Conservation (phyloP, 2,888 invertebrate genomes). For the Nasonovia ribisnigri region DNA sequence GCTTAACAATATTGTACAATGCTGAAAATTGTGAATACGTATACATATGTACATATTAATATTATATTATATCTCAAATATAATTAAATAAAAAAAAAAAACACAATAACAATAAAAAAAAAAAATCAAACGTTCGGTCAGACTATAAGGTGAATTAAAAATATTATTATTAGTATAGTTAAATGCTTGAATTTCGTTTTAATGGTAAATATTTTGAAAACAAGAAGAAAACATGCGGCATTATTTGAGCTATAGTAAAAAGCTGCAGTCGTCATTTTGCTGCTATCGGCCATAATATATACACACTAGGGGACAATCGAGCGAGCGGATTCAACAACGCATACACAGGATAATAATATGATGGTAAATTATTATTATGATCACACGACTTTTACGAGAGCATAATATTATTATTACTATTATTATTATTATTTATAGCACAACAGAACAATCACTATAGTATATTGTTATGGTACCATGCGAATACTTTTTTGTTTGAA, state of each 20-base stretch:
- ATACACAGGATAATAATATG: not conserved
- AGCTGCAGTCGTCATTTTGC: not conserved
- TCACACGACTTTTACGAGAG: not conserved
- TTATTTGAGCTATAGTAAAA: not conserved
- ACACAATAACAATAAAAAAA: not conserved
- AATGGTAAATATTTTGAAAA: not conserved
- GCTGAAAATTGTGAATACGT: not conserved
- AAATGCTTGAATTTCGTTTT: not conserved
- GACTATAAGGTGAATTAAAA: not conserved
- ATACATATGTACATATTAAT: not conserved
- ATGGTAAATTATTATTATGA: not conserved
- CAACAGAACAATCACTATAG: not conserved
- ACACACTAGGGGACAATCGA: constrained; percentile 41
- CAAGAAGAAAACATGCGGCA: not conserved
- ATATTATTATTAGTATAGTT: not conserved
- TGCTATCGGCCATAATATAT: not conserved
- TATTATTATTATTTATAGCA: not conserved
- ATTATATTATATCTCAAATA: not conserved
- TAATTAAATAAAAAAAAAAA: not conserved
- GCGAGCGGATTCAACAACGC: constrained; percentile 55
- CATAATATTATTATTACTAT: not conserved
- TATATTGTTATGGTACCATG: not conserved
- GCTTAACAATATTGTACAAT: constrained; percentile 14
- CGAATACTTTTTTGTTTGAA: not conserved
- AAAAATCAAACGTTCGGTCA: not conserved